These are phyloP conservation scores for Idaea dimidiata DNA, from an alignment of 2,888 invertebrate species.

Conservation along the genomic window DNA sequence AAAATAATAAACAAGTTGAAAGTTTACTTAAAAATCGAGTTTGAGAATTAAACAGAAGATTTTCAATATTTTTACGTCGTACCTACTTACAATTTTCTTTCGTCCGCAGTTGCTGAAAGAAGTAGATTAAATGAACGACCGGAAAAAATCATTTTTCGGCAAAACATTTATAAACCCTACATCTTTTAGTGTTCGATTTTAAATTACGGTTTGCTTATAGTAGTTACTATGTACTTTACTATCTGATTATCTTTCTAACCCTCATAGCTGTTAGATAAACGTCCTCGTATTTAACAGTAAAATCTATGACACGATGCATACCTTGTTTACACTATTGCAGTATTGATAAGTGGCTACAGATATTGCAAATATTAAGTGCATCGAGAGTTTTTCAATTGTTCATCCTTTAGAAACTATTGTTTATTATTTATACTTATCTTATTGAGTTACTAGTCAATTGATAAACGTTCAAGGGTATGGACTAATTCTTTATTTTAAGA, in stretches of 20 bases:
- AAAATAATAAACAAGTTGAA: too few species aligned
- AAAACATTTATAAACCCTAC: too few species aligned
- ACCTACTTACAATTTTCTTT: too few species aligned
- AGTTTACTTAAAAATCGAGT: too few species aligned
- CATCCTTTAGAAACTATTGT: background rate
- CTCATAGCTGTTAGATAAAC: background rate
- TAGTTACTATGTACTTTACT: background rate
- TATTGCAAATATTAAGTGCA: constrained; percentile 1
- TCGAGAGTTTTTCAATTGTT: background rate
- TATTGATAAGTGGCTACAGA: background rate
- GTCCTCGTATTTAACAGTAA: background rate
- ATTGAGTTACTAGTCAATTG: background rate
- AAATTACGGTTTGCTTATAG: background rate
- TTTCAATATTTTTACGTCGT: too few species aligned
- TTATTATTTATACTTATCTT: background rate
- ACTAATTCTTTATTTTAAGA: too few species aligned
- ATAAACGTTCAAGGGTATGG: background rate
- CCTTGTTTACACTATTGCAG: background rate
- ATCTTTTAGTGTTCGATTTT: too few species aligned
- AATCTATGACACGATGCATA: constrained; percentile 1
- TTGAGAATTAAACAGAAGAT: too few species aligned
- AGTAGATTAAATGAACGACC: too few species aligned
- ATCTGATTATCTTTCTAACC: background rate
- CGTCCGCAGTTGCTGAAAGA: too few species aligned
- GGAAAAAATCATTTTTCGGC: too few species aligned